A percentile compares a stretch with the other conserved stretches of the same genome.
phyloP scores from a whole-genome alignment of 2,797 vertebrate species.

The Danio jaintianensis region DNA sequence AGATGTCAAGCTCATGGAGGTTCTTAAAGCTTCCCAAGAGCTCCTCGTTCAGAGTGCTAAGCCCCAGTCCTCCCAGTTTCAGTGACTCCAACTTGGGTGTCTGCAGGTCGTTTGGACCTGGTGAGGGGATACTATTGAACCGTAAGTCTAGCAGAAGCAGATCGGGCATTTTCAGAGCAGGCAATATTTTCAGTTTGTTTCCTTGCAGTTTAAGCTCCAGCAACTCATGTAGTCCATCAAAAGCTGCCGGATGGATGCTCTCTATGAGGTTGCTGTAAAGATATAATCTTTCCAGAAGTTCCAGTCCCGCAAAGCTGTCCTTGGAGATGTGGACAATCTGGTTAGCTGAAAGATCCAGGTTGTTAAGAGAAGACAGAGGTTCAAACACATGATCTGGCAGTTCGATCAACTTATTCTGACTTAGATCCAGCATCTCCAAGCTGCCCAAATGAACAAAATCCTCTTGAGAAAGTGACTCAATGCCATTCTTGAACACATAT shows the following conservation, averaged over 20 bases:
- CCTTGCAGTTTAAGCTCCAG: conserved; percentile 93
- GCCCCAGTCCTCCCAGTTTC: conserved; percentile 83
- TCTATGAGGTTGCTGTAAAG: conserved; percentile 88
- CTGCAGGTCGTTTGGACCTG: conserved; percentile 77
- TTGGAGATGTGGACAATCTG: conserved; percentile 87
- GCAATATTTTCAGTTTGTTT: conserved; percentile 84
- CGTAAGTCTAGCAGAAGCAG: conserved; percentile 93
- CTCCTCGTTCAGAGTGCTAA: conserved; percentile 81
- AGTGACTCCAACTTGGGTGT: conserved; percentile 88
- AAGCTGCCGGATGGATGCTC: conserved; percentile 87
- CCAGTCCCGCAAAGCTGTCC: conserved; percentile 89
- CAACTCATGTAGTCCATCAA: conserved; percentile 84
- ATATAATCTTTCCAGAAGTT: conserved; percentile 91
- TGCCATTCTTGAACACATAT: conserved; percentile 90
- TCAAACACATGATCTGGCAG: conserved; percentile 87
- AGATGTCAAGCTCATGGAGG: conserved; percentile 91
- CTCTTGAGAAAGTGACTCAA: conserved; percentile 78
- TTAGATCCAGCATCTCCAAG: conserved; percentile 89
- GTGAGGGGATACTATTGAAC: conserved; percentile 81
- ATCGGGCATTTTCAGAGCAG: conserved; percentile 81
- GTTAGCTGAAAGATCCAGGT: conserved; percentile 93
- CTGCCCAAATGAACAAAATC: conserved; percentile 83
- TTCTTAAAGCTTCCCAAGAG: conserved; percentile 85
- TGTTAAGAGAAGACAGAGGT: conserved; percentile 84
- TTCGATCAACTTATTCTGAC: conserved; percentile 88